phyloP scores from a whole-genome alignment of 2,888 invertebrate genomes.

The Lysandra coridon region DNA sequence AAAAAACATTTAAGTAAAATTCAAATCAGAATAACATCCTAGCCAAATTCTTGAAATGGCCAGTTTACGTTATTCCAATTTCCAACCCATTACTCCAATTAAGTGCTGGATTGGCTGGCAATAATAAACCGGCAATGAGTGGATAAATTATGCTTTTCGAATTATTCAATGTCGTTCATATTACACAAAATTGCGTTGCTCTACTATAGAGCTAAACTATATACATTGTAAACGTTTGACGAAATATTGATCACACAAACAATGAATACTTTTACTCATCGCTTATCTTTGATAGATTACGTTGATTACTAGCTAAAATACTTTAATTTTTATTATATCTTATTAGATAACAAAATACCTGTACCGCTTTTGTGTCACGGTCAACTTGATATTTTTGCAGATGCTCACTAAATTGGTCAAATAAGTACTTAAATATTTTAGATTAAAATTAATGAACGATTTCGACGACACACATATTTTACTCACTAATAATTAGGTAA shows the following conservation, averaged over 20 bases:
- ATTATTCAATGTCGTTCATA: not conserved
- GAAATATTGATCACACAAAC: conserved; percentile 24
- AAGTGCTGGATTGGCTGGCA: too few relatives aligned
- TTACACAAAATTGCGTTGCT: not conserved
- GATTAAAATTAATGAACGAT: not conserved
- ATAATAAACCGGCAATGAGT: too few relatives aligned
- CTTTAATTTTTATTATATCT: not conserved
- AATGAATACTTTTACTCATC: not conserved
- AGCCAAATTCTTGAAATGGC: too few relatives aligned
- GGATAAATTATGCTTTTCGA: not conserved
- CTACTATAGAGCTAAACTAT: not conserved
- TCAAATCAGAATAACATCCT: too few relatives aligned
- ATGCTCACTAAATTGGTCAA: not conserved
- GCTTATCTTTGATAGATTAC: conserved; percentile 4
- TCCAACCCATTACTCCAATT: too few relatives aligned
- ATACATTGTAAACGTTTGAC: not conserved
- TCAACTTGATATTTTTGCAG: conserved; percentile 33
- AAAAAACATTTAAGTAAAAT: not conserved
- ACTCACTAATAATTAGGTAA: not conserved
- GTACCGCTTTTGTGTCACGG: conserved; percentile 35
- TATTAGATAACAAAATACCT: conserved; percentile 10
- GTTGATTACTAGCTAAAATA: not conserved
- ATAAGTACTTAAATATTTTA: not conserved
- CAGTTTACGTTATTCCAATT: too few relatives aligned
- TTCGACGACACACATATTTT: not conserved